Conservation (phyloP, 2,113 vertebrate genomes). For the Circaetus gallicus region DNA sequence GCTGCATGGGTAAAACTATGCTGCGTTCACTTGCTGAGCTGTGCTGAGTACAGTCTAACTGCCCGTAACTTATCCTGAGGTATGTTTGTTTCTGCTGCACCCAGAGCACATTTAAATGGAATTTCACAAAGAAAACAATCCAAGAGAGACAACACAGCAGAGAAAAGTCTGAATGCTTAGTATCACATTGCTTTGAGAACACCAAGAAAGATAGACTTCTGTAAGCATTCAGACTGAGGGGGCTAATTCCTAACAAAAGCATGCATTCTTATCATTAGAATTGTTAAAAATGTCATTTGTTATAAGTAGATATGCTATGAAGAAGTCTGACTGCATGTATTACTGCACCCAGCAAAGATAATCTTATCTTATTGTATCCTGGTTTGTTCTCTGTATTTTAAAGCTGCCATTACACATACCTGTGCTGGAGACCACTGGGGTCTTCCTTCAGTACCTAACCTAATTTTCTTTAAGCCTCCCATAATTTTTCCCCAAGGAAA, state of each 20-base stretch:
- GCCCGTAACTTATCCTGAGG: rapidly evolving
- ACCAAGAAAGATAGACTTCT: not conserved
- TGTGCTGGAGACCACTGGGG: not conserved
- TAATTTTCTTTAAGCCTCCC: not conserved
- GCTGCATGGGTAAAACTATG: rapidly evolving
- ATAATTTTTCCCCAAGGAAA: not conserved
- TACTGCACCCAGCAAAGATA: not conserved
- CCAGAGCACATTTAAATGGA: not conserved
- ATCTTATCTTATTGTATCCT: not conserved
- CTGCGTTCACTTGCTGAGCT: rapidly evolving
- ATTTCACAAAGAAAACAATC: not conserved
- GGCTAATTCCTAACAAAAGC: not conserved
- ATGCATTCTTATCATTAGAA: not conserved
- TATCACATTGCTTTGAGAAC: not conserved
- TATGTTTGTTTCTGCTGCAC: not conserved
- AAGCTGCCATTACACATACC: not conserved
- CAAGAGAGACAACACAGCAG: not conserved
- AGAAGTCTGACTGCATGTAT: not conserved
- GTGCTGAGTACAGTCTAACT: not conserved
- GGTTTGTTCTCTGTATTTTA: not conserved
- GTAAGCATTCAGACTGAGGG: not conserved
- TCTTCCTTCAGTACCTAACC: not conserved
- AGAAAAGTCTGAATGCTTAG: not conserved
- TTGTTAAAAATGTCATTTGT: not conserved
- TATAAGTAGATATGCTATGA: not conserved